Evolutionary conservation across 2,888 invertebrate species (phyloP), one percentile per base, ranked within the genome.

Genomic region (Ormia ochracea): DNA sequence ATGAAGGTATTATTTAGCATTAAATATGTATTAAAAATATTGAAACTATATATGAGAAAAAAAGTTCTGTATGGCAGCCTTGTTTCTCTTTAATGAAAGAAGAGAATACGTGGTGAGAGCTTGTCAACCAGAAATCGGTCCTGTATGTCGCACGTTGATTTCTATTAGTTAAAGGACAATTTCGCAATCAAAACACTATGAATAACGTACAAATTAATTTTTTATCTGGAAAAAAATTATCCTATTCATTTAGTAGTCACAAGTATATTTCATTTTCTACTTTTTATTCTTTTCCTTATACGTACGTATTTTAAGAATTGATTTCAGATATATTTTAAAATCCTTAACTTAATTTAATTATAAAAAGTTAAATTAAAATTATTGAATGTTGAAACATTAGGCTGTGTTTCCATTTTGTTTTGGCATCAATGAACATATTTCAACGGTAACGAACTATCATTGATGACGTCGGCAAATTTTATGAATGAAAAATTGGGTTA

Each of bases 391-490:
- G n/a, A 41, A 56, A 61, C 61, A 68, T 31, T 58, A 75, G 19
- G 38, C 26, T 45, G 45, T 21, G 56, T 21, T 23, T 61, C 56
- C 61, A 76, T 9, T 56, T 23, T 61, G 21, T 59, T n/a, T 38
- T 12, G 14, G 10, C 41, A 61, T 74, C 61, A 78, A 79, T 79
- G 79, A 72, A 76, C 45, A n/a, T n/a, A n/a, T 31, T 43, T 56
- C 41, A 63, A 56, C 65, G 58, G 59, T 58, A 54, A 45, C 58
- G 48, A 54, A 31, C 19, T 48, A 50, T 33, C 50, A 78, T 69
- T 74, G 61, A 56, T 81, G 81, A 81, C 81, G 81, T 87, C 84
- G 87, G 84, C 86, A 85, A 82, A 81, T 12, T 74, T 78, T 78
- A 81, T 82, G 80, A 81, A 70, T 72, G 80, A 80, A 80, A 70